Evolutionary conservation across 2,797 vertebrate species (phyloP).

Genomic region (Enteromius treurensis): DNA sequence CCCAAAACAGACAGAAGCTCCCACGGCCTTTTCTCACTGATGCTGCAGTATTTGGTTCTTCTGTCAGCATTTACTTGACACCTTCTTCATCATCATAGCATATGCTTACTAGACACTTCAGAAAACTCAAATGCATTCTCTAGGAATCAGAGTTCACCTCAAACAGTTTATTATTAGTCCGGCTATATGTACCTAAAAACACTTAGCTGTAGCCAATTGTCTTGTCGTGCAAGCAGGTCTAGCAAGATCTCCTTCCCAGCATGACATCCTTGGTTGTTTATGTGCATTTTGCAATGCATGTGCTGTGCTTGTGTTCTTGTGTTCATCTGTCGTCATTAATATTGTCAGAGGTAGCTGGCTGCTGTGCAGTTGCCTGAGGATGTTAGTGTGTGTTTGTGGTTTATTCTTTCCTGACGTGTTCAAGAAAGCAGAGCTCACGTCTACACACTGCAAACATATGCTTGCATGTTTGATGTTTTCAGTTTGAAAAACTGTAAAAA

Average conservation of each 20-base stretch:
- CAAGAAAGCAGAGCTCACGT: neutral
- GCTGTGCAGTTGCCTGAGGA: conserved; percentile 28
- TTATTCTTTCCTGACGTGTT: conserved; percentile 11
- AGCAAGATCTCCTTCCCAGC: neutral
- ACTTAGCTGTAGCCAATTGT: neutral
- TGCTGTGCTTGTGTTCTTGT: neutral
- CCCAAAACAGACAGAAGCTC: neutral
- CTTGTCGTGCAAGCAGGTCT: neutral
- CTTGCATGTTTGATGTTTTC: neutral
- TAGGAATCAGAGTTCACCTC: neutral
- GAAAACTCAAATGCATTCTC: neutral
- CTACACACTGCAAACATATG: neutral
- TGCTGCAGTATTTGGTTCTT: neutral
- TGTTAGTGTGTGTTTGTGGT: conserved; percentile 34
- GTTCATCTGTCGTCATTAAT: conserved; percentile 23
- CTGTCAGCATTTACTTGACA: conserved; percentile 6
- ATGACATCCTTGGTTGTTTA: neutral
- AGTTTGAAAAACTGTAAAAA: no score
- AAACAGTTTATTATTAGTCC: neutral
- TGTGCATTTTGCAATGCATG: neutral
- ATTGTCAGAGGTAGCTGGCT: conserved; percentile 14
- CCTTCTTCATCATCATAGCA: neutral
- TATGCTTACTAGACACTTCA: neutral
- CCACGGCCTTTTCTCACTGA: neutral
- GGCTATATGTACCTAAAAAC: neutral